These are phyloP conservation scores for Arrhamphus sclerolepis DNA, from an alignment of 2,797 vertebrate species.

Conservation along the genomic window DNA sequence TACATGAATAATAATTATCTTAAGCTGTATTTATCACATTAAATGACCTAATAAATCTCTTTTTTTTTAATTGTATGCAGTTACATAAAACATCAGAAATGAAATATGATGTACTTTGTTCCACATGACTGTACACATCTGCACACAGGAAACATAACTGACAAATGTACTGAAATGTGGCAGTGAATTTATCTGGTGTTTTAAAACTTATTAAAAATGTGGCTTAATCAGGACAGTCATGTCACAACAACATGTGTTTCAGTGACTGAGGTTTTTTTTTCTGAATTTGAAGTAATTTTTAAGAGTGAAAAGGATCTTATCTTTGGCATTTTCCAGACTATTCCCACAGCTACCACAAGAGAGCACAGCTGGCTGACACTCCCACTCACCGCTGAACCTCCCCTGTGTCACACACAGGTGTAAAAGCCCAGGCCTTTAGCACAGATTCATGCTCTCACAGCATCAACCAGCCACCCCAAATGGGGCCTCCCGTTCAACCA, in stretches of 20 bases:
- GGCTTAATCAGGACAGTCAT: conserved; percentile 4
- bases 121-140: too few species aligned
- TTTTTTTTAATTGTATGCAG: too few species aligned
- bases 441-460: conserved; percentile 64
- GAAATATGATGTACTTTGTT: too few species aligned
- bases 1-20: too few species aligned
- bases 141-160: too few species aligned
- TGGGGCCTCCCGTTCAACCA: conserved; percentile 77
- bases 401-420: conserved; percentile 75
- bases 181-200: too few species aligned
- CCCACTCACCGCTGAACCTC: conserved; percentile 58
- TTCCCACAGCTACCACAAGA: conserved; percentile 72
- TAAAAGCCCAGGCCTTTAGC: conserved; percentile 65
- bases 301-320: conserved; percentile 40
- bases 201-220: too few species aligned
- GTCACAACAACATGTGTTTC: conserved; percentile 49
- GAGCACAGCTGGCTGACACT: conserved; percentile 75
- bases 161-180: too few species aligned
- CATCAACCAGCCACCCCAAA: conserved; percentile 68
- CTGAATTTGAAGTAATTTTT: conserved; percentile 47
- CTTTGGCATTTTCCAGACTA: conserved; percentile 58
- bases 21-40: too few species aligned
- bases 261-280: conserved; percentile 42
- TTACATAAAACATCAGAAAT: too few species aligned
- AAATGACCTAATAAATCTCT: too few species aligned